These are phyloP conservation scores for Seriola rivoliana DNA, from an alignment of 2,113 vertebrate species.

Conservation along the genomic window DNA sequence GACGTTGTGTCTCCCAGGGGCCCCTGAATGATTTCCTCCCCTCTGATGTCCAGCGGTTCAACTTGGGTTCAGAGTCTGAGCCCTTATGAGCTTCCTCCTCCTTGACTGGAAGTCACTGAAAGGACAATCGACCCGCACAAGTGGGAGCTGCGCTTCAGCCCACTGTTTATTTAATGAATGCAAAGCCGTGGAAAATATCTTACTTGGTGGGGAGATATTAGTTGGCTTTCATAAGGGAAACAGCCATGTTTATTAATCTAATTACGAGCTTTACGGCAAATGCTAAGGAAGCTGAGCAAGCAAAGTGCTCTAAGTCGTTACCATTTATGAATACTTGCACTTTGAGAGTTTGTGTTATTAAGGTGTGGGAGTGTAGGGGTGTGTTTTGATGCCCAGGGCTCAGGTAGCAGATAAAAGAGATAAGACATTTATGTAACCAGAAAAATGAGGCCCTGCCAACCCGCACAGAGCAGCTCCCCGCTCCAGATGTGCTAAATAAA, in stretches of 20 bases:
- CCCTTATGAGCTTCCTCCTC: slow-evolving; percentile 39
- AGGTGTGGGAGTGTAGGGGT: neutral
- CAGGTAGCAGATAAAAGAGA: slow-evolving; percentile 32
- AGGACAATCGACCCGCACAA: slow-evolving; percentile 50
- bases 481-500: slow-evolving; percentile 41
- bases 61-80: slow-evolving; percentile 37
- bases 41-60: slow-evolving; percentile 44
- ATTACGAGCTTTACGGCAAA: neutral
- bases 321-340: neutral
- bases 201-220: no score
- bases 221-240: slow-evolving; percentile 23
- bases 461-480: neutral
- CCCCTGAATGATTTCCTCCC: slow-evolving; percentile 65
- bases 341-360: slow-evolving; percentile 11
- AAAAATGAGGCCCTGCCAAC: slow-evolving; percentile 29
- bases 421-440: slow-evolving; percentile 40
- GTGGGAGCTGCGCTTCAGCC: slow-evolving; percentile 10
- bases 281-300: neutral
- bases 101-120: slow-evolving; percentile 67
- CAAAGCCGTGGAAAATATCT: neutral
- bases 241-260: neutral
- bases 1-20: slow-evolving; percentile 29
- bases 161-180: slow-evolving; percentile 2
- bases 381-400: slow-evolving; percentile 25
- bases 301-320: slow-evolving; percentile 7